Evolutionary conservation across 2,888 invertebrate genomes (phyloP).

Genomic region (Tenthredo mesomela): DNA sequence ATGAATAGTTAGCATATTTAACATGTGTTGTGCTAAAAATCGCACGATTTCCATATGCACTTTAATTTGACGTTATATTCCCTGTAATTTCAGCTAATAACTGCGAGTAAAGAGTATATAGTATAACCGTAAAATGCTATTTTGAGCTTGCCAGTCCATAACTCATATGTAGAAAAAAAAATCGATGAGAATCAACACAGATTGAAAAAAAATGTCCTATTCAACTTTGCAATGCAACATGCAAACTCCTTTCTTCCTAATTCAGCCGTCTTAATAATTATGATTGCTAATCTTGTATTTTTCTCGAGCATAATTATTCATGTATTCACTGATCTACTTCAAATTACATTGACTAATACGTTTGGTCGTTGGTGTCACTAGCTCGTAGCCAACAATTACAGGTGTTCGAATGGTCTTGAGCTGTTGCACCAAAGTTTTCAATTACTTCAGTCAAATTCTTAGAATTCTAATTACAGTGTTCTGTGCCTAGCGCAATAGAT

Average conservation of each 20-base stretch:
- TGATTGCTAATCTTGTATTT: neutral
- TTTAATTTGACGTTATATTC: neutral
- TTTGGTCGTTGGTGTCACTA: neutral
- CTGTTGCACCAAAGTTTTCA: neutral
- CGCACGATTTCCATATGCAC: neutral
- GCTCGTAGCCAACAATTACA: neutral
- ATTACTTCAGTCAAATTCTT: neutral
- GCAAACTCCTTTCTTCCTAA: neutral
- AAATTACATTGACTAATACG: neutral
- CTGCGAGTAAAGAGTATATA: neutral
- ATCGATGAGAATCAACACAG: neutral
- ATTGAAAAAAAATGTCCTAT: neutral
- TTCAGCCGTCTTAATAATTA: neutral
- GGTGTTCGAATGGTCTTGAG: neutral
- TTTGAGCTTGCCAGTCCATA: neutral
- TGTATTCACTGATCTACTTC: neutral
- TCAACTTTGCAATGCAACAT: neutral
- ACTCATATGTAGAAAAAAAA: neutral
- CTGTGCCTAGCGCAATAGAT: neutral
- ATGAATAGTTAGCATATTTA: slow-evolving; percentile 17
- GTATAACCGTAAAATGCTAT: neutral
- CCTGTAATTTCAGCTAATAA: neutral
- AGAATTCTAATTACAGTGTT: slow-evolving; percentile 42
- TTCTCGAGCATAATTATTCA: neutral
- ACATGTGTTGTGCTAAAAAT: slow-evolving; percentile 5